phyloP scores from a whole-genome alignment of 64 coral and sea anemone species.

The Montipora foliosa region DNA sequence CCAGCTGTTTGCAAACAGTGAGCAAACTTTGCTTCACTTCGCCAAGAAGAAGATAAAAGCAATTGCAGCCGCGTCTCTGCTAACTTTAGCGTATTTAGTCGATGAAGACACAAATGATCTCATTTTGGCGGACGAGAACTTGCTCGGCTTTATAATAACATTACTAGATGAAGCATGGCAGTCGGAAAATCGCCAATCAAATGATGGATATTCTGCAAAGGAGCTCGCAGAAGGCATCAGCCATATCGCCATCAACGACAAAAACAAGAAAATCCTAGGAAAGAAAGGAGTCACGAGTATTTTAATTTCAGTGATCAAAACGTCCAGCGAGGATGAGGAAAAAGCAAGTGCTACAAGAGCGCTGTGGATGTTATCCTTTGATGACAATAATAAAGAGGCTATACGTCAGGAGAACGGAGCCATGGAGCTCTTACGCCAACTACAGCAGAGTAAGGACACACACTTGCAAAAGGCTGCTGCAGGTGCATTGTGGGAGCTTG shows the following conservation, averaged over 20 bases:
- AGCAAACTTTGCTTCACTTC: too few relatives aligned
- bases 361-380: constrained; percentile 76
- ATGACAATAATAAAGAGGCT: constrained; percentile 44
- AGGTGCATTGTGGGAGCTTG: constrained; percentile 81
- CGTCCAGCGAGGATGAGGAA: constrained; percentile 47
- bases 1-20: too few relatives aligned
- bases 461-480: constrained; percentile 69
- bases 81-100: constrained; percentile 38
- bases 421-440: not conserved
- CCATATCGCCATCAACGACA: constrained; percentile 70
- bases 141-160: constrained; percentile 8
- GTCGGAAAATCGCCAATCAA: too few relatives aligned
- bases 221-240: constrained; percentile 80
- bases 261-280: constrained; percentile 62
- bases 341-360: not conserved
- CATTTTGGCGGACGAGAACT: constrained; percentile 11
- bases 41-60: too few relatives aligned
- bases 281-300: constrained; percentile 41
- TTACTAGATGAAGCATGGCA: constrained; percentile 16
- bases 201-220: constrained; percentile 70
- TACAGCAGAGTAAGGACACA: constrained; percentile 30
- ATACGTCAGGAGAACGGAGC: constrained; percentile 13
- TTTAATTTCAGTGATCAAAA: constrained; percentile 29
- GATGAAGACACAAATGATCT: constrained; percentile 67
- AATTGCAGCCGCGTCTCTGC: not conserved